Evolutionary conservation across 2,797 vertebrate genomes (phyloP), one percentile per base, ranked within the genome.

Genomic region (Tympanoctomys barrerae): DNA sequence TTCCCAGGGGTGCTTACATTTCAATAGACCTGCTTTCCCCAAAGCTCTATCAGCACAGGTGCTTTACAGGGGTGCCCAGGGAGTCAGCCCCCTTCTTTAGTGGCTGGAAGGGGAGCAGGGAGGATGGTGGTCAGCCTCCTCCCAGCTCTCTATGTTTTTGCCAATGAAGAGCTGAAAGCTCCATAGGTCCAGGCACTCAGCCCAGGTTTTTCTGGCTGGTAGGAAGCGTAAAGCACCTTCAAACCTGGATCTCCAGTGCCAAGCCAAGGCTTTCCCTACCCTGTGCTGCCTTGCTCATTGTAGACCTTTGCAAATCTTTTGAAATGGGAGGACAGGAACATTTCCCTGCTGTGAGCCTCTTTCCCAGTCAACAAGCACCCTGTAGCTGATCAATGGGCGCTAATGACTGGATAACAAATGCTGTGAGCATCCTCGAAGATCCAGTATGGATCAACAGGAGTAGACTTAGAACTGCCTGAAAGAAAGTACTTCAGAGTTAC

Each of bases 21-120:
- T 79, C 52, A 93, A 77, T 28, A 91, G 31, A 96, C 42, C 14
- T 89, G 33, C 22, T 83, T 42, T 97, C 73, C 22, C 16, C 28
- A 70, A n/a, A 42, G 42, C 5, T 64, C 10, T 62, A 31, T 59
- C 5, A 42, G 39, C 24, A 64, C 8, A 91, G 54, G 54, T 75
- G 11, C 1, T 10, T 68, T 62, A 68, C 0, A 68, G 2, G 6
- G 83, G n/a, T 54, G 33, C 46, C 14, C 31, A 75, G n/a, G 62
- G 57, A 52, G 1, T 64, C 33, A 87, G 33, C 8, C n/a, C 7
- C 77, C 28, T 71, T 94, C 12, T 71, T 80, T 18, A 80, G 16
- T 75, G 39, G 70, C 54, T 64, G 26, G 28, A 85, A 88, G 2
- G 22, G 31, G 5, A 33, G 16, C 36, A 31, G 21, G 24, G 26